Conservation (phyloP, 2,888 invertebrate species). For the Geophilus truncorum region DNA sequence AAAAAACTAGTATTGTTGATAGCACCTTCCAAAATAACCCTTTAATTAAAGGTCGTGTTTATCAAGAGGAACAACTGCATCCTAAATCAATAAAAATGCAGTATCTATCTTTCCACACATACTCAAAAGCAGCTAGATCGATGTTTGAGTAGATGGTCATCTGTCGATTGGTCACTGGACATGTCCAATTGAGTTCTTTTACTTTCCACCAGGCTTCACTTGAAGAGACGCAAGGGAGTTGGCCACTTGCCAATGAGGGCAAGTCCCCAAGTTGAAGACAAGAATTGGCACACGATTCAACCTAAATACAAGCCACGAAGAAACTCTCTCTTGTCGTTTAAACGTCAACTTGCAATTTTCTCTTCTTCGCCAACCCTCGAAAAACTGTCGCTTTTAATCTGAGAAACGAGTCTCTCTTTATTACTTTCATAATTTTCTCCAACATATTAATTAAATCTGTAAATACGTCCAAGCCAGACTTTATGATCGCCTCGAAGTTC, state of each 20-base stretch:
- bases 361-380: neutral
- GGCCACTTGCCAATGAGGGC: neutral
- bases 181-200: neutral
- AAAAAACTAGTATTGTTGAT: neutral
- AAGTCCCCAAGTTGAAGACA: neutral
- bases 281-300: neutral
- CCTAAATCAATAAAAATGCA: neutral
- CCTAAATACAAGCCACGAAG: neutral
- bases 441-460: no score
- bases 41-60: neutral
- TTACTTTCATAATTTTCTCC: neutral
- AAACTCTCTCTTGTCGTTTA: neutral
- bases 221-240: neutral
- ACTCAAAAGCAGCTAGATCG: neutral
- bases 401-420: neutral
- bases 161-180: neutral
- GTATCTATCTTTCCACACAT: neutral
- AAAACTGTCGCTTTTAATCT: neutral
- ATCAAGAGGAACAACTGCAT: neutral
- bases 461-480: neutral
- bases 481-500: neutral
- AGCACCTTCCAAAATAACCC: neutral
- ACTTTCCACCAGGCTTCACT: neutral
- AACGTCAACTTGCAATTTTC: neutral
- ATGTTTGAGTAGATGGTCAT: neutral